Base-by-base conservation (phyloP, 2,888 invertebrate genomes). In the Petrolisthes manimaculis region DNA sequence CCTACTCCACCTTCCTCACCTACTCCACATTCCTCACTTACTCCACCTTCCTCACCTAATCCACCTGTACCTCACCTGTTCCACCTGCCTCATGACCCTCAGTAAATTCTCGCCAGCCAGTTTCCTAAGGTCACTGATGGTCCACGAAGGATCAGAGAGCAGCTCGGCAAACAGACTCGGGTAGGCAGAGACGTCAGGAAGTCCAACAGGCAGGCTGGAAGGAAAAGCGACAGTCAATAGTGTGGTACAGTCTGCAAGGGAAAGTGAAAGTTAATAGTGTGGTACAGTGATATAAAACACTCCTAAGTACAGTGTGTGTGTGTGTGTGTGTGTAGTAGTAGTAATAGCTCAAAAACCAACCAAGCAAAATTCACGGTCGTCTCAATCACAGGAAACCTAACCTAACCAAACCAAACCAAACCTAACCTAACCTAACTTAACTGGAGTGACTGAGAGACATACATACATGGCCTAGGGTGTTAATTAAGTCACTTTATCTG, bases 141-240 rank as follows among this genome's bases (percentile, higher is more conserved):
- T 95, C 96, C 96, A 96, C 91, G 94, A 94, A n/a, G 96, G 96
- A 53, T 95, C 95, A 83, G 95, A 95, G 92, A 96, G 95, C 54
- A 96, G 93, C 92, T 96, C 96, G 5, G 96, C 96, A 92, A 96
- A 96, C 55, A 96, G 94, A 9, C 95, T 94, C 1, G 96, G 96
- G 93, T 96, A 96, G 8, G 95, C 95, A 51, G 96, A 96, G 4
- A 96, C 96, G 92, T 96, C 96, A 93, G 96, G 96, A 84, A 97
- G 93, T 53, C 97, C 97, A 93, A 95, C 95, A 14, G 97, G 97
- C 80, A 96, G 96, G 93, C 96, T 97, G 93, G 0, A 9, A n/a
- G 18, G 69, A 51, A 5, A 9, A 61, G 61, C 3, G 55, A 54
- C 51, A 55, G n/a, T n/a, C 5, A 51, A 53, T n/a, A 21, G 51